These are phyloP conservation scores for Cephus runcator DNA, from an alignment of 2,888 invertebrate genomes.

Conservation along the genomic window DNA sequence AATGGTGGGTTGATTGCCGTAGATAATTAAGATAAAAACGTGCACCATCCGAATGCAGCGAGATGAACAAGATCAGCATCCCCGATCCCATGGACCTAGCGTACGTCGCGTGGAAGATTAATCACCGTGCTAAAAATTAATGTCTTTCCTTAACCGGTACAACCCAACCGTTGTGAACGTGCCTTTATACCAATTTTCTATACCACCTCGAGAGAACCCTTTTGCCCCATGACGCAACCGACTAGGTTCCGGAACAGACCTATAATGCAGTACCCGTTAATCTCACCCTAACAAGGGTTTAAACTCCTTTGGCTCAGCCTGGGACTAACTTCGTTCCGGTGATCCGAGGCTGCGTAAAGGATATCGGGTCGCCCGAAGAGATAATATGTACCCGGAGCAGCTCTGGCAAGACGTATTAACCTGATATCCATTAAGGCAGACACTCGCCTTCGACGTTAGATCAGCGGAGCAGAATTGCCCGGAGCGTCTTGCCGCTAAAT, in stretches of 20 bases:
- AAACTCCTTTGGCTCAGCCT: conserved; percentile 38
- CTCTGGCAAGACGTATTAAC: conserved; percentile 29
- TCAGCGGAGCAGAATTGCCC: conserved; percentile 35
- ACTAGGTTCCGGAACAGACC: neutral
- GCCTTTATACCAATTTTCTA: neutral
- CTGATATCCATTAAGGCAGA: conserved; percentile 41
- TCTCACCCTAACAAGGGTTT: conserved; percentile 52
- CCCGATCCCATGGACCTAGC: neutral
- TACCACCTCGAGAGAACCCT: neutral
- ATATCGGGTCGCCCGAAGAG: neutral
- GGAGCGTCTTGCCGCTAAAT: conserved; percentile 44
- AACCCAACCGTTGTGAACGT: neutral
- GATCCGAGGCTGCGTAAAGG: neutral
- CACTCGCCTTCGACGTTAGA: conserved; percentile 17
- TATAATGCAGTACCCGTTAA: conserved; percentile 38
- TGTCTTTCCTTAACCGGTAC: neutral
- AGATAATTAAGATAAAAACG: neutral
- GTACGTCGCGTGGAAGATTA: neutral
- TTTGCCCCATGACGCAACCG: neutral
- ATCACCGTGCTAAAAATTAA: neutral
- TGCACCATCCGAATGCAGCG: neutral
- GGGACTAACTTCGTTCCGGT: neutral
- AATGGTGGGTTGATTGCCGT: neutral
- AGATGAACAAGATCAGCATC: neutral
- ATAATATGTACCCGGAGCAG: neutral